Base-by-base conservation (phyloP, 2,797 vertebrate species). In the Aplochiton taeniatus region DNA sequence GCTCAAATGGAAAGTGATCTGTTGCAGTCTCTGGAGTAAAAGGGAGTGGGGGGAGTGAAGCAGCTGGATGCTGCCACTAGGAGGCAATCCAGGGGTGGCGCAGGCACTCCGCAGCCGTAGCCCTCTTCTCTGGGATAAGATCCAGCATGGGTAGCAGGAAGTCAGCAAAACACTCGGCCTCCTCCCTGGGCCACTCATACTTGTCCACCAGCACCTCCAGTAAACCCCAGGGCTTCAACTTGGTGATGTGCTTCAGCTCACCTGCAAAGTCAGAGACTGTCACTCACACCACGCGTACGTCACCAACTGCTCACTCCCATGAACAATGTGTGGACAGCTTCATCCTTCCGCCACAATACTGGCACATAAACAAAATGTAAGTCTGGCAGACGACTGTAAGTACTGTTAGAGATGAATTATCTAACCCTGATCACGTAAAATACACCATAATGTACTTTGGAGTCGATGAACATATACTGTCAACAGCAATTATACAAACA, bases 71-170 rank as follows among this genome's bases (percentile, higher is more conserved):
- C 18, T 8, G 72, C 87, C 89, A 90, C 89, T 91, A 92, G 90
- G 87, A 87, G 84, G 89, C 41, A 49, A 92, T 83, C 92, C 92
- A 93, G 46, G 95, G 92, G 82, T 99, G 96, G 82, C 90, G 91
- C 86, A 98, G 93, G 88, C 96, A 99, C 74, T 98, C 95, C 0
- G 95, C 91, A 0, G 96, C 97, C 0, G 96, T 97, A 77, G 95
- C 96, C 83, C 97, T 88, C 86, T 98, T 99, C 91, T 99, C 98
- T 0, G 96, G 95, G 79, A 96, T 82, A 80, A 98, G 90, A 88
- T 99, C 98, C 90, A 99, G 75, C 98, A 99, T 99, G 17, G 98
- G 97, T 45, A 97, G 85, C 72, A 99, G 91, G 91, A 99, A 99
- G 89, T 96, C 95, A 14, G 95, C 89, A 86, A 99, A 99, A 73